phyloP scores from a whole-genome alignment of 2,888 invertebrate species.

The Drosophila anomelani region DNA sequence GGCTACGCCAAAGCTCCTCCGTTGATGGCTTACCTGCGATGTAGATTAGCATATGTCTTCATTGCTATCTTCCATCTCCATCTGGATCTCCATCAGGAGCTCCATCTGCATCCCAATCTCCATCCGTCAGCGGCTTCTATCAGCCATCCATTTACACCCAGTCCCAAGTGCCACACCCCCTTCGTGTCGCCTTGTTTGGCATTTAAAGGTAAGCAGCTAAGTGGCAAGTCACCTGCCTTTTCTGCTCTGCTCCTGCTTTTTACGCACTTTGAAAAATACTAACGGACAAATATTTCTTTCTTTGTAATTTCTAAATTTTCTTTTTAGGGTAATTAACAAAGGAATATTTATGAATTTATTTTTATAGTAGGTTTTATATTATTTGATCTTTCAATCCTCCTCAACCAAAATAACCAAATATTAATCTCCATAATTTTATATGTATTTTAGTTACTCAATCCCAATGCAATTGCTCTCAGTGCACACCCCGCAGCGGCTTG shows the following conservation, averaged over 20 bases:
- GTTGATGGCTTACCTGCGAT: conserved; percentile 30
- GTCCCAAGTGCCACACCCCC: conserved; percentile 31
- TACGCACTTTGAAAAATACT: conserved; percentile 10
- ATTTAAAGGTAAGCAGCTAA: conserved; percentile 60
- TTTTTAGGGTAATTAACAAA: too few relatives aligned
- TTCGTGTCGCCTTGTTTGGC: conserved; percentile 35
- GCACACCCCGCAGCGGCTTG: conserved; percentile 19
- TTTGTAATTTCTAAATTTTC: too few relatives aligned
- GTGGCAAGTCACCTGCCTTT: conserved; percentile 41
- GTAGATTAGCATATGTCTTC: conserved; percentile 43
- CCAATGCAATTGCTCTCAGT: neutral
- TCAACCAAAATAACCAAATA: too few relatives aligned
- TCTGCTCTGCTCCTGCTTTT: neutral
- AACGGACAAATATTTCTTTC: neutral
- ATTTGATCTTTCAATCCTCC: too few relatives aligned
- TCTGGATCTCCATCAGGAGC: conserved; percentile 20
- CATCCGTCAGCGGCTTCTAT: conserved; percentile 37
- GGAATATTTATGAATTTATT: too few relatives aligned
- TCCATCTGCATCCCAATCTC: conserved; percentile 11
- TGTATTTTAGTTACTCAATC: neutral
- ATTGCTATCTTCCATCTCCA: conserved; percentile 29
- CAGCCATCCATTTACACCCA: conserved; percentile 36
- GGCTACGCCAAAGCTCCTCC: conserved; percentile 18
- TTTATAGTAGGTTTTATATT: too few relatives aligned
- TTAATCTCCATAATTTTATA: neutral